A percentile compares a stretch with the other conserved stretches of the same genome.
phyloP scores from a whole-genome alignment of 1,140 invertebrate species.

The Grapholita molesta region DNA sequence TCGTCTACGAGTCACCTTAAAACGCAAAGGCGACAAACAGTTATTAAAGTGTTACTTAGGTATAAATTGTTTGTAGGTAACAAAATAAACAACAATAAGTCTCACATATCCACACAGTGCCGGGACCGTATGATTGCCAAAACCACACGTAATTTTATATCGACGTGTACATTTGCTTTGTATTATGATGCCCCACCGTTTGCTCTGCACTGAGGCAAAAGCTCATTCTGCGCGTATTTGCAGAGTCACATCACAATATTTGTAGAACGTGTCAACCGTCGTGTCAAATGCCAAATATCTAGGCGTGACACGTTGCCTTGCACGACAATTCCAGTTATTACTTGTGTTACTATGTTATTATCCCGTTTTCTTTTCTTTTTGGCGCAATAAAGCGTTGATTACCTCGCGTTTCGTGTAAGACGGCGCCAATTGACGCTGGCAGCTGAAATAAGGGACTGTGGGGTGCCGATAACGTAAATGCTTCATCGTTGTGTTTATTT shows the following conservation, averaged over 20 bases:
- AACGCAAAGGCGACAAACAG: not conserved
- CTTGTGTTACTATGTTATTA: slow-evolving; percentile 63
- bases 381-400: slow-evolving; percentile 68
- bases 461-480: slow-evolving; percentile 44
- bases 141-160: slow-evolving; percentile 63
- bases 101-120: slow-evolving; percentile 46
- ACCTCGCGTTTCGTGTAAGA: slow-evolving; percentile 34
- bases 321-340: slow-evolving; percentile 63
- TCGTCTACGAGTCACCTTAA: slow-evolving; percentile 19
- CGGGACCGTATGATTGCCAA: slow-evolving; percentile 43
- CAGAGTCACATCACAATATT: slow-evolving; percentile 70
- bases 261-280: slow-evolving; percentile 68
- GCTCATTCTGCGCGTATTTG: slow-evolving; percentile 64
- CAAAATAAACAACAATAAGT: slow-evolving; percentile 41
- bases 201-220: slow-evolving; percentile 37
- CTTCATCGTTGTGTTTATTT: slow-evolving; percentile 17
- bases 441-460: slow-evolving; percentile 43
- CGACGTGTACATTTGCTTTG: slow-evolving; percentile 51
- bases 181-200: slow-evolving; percentile 47
- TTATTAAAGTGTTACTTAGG: not conserved
- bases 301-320: slow-evolving; percentile 62
- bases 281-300: slow-evolving; percentile 64
- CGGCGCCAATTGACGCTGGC: slow-evolving; percentile 42
- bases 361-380: slow-evolving; percentile 58
- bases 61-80: not conserved